phyloP scores from a whole-genome alignment of 1,140 invertebrate genomes.

The Goniozus legneri region DNA sequence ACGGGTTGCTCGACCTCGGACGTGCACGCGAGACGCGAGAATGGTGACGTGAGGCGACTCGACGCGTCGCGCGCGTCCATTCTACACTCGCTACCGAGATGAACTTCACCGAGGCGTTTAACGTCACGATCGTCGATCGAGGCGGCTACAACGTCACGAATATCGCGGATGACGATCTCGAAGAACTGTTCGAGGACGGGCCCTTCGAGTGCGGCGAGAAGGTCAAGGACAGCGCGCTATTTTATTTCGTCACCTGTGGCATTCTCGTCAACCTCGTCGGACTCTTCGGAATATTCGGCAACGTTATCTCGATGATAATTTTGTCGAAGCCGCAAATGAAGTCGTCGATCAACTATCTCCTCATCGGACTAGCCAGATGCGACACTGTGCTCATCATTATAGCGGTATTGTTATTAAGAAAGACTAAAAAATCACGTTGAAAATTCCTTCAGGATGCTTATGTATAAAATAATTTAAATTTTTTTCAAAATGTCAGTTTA shows the following conservation, averaged over 20 bases:
- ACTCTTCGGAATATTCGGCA: constrained; percentile 82
- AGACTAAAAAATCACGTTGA: too few species aligned
- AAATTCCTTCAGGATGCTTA: too few species aligned
- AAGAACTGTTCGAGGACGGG: constrained; percentile 1
- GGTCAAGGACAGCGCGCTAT: constrained; percentile 55
- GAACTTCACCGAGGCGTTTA: constrained; percentile 3
- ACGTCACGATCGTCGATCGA: too few species aligned
- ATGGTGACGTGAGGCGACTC: too few species aligned
- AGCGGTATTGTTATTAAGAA: constrained; percentile 60
- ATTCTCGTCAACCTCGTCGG: constrained; percentile 79
- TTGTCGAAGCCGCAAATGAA: constrained; percentile 88
- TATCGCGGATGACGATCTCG: constrained; percentile 5
- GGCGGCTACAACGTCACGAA: constrained; percentile 18
- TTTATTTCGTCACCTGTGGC: constrained; percentile 81
- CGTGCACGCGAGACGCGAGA: too few species aligned
- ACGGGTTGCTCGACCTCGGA: too few species aligned
- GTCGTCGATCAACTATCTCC: constrained; percentile 89
- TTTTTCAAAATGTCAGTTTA: too few species aligned
- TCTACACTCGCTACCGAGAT: too few species aligned
- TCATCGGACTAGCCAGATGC: constrained; percentile 86
- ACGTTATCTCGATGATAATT: constrained; percentile 86
- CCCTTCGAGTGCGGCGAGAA: constrained; percentile 45
- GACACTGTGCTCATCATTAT: constrained; percentile 86
- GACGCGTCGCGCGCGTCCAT: too few species aligned
- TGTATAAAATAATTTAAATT: too few species aligned